These are phyloP conservation scores for Pammene aurita DNA, from an alignment of 2,888 invertebrate species.

Conservation along the genomic window DNA sequence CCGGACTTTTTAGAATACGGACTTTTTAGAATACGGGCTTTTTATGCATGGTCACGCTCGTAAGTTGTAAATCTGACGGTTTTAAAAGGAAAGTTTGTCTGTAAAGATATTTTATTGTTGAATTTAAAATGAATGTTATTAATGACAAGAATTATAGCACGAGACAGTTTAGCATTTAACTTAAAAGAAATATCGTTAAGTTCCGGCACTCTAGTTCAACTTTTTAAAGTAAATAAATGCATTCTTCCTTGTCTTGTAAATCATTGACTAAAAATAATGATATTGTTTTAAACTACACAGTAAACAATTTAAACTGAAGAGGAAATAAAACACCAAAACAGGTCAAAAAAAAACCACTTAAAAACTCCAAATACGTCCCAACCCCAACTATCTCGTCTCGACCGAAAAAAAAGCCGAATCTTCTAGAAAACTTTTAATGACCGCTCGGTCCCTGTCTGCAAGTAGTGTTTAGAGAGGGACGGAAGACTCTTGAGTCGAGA, in stretches of 20 bases:
- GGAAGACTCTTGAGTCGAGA: slow-evolving; percentile 48
- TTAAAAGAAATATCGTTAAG: too few relatives aligned
- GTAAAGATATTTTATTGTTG: not conserved
- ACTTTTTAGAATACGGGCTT: slow-evolving; percentile 9
- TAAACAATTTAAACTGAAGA: not conserved
- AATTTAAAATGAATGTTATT: not conserved
- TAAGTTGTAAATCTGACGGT: slow-evolving; percentile 17
- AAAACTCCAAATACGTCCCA: slow-evolving; percentile 12
- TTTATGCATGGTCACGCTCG: slow-evolving; percentile 28
- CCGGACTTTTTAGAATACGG: slow-evolving; percentile 1
- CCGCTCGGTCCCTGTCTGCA: slow-evolving; percentile 41
- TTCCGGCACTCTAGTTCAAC: too few relatives aligned
- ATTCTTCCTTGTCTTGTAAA: too few relatives aligned
- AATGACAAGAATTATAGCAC: too few relatives aligned
- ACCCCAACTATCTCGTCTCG: slow-evolving; percentile 10
- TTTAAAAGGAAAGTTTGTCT: not conserved
- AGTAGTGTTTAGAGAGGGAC: slow-evolving; percentile 45
- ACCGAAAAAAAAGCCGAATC: slow-evolving; percentile 38
- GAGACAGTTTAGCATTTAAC: too few relatives aligned
- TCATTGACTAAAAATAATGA: too few relatives aligned
- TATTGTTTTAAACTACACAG: too few relatives aligned
- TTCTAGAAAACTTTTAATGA: slow-evolving; percentile 59
- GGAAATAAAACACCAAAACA: not conserved
- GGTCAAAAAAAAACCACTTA: slow-evolving; percentile 16
- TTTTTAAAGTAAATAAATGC: too few relatives aligned